Evolutionary conservation across 2,888 invertebrate genomes (phyloP).

Genomic region (Taenaris catops): DNA sequence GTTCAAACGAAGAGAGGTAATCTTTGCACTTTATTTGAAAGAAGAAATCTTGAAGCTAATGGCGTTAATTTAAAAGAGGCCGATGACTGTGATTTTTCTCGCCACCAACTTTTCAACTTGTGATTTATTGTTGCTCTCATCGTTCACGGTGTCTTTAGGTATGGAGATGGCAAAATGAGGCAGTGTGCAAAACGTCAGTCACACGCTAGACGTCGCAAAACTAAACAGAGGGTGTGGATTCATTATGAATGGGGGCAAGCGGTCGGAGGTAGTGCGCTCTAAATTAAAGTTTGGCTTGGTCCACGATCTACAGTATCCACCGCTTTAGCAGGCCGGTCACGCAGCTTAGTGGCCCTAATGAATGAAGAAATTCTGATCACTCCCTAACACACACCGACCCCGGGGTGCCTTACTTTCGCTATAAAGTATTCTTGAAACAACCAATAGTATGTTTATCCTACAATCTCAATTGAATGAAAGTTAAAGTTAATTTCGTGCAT

Average conservation of each 20-base stretch:
- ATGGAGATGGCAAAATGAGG: conserved; percentile 29
- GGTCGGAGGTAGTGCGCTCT: conserved; percentile 52
- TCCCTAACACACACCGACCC: conserved; percentile 47
- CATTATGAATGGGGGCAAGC: conserved; percentile 58
- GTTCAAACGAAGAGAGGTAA: conserved; percentile 72
- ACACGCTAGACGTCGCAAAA: conserved; percentile 49
- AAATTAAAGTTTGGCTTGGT: conserved; percentile 73
- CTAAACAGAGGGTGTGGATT: conserved; percentile 63
- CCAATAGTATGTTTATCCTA: conserved; percentile 26
- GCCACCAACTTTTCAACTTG: conserved; percentile 49
- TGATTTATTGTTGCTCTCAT: conserved; percentile 64
- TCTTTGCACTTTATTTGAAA: conserved; percentile 74
- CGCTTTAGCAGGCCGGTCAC: conserved; percentile 64
- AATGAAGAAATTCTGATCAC: conserved; percentile 65
- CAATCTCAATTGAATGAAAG: too few relatives aligned
- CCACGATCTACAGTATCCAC: conserved; percentile 50
- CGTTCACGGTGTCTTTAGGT: conserved; percentile 24
- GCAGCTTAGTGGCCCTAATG: conserved; percentile 61
- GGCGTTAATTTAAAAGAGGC: conserved; percentile 77
- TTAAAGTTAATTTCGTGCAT: too few relatives aligned
- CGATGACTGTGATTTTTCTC: conserved; percentile 75
- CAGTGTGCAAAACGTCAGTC: conserved; percentile 57
- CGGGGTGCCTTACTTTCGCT: conserved; percentile 49
- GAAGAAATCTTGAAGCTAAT: conserved; percentile 75
- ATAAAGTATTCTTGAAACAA: conserved; percentile 37